Evolutionary conservation across 1,140 invertebrate genomes (phyloP).

Genomic region (Colletes gigas): DNA sequence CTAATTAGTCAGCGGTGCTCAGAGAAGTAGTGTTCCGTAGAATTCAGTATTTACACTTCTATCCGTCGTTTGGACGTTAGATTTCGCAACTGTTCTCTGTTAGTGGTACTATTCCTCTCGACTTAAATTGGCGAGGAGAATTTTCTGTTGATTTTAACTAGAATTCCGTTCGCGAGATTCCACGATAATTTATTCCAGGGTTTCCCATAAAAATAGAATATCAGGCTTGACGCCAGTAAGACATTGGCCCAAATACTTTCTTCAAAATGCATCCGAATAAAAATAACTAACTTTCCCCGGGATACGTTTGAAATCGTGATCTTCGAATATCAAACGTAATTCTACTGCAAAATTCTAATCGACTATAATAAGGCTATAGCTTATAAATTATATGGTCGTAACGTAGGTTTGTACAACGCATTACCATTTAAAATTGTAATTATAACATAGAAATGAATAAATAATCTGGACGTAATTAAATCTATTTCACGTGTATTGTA

Average conservation of each 20-base stretch:
- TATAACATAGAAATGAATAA: no score
- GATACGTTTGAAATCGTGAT: slow-evolving; percentile 1
- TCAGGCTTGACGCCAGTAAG: slow-evolving; percentile 1
- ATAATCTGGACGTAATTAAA: no score
- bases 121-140: not conserved
- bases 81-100: not conserved
- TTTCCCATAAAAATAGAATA: slow-evolving; percentile 45
- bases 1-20: not conserved
- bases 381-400: no score
- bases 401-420: no score
- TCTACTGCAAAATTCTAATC: no score
- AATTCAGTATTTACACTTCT: not conserved
- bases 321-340: no score
- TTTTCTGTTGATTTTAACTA: not conserved
- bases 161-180: not conserved
- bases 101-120: not conserved
- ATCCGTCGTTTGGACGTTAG: not conserved
- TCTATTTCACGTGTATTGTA: no score
- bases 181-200: not conserved
- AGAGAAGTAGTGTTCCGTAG: not conserved
- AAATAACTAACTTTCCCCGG: slow-evolving; percentile 20
- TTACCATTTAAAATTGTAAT: no score
- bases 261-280: slow-evolving; percentile 29
- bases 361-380: no score
- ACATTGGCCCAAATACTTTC: slow-evolving; percentile 47